Conservation (phyloP, 2,888 invertebrate species). For the Heliconius erato region DNA sequence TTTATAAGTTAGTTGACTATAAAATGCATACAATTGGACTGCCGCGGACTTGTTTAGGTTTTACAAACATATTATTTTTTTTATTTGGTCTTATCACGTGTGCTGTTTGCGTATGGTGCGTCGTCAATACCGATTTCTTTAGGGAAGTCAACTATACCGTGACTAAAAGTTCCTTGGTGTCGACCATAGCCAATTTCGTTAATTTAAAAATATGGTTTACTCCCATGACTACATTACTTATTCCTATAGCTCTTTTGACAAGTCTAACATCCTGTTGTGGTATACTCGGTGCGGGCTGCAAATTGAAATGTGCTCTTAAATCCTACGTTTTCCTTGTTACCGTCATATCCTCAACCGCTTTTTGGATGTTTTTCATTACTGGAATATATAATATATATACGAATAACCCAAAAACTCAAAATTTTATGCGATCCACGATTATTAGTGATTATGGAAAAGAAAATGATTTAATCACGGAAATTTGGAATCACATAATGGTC, state of each 20-base stretch:
- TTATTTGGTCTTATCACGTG: slow-evolving; percentile 64
- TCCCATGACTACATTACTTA: slow-evolving; percentile 69
- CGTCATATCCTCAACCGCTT: slow-evolving; percentile 60
- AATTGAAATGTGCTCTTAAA: slow-evolving; percentile 74
- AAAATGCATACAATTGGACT: slow-evolving; percentile 75
- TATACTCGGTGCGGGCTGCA: slow-evolving; percentile 75
- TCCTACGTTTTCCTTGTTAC: slow-evolving; percentile 74
- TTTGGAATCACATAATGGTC: slow-evolving; percentile 75
- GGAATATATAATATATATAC: slow-evolving; percentile 74
- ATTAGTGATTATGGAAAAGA: slow-evolving; percentile 69
- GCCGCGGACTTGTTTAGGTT: slow-evolving; percentile 78
- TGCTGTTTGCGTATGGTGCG: slow-evolving; percentile 74
- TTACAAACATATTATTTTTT: slow-evolving; percentile 74
- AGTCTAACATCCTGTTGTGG: slow-evolving; percentile 79
- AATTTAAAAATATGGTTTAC: slow-evolving; percentile 73
- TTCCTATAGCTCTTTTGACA: slow-evolving; percentile 64
- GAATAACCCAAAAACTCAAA: slow-evolving; percentile 63
- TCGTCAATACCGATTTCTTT: slow-evolving; percentile 74
- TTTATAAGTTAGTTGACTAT: slow-evolving; percentile 31
- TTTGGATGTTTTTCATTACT: slow-evolving; percentile 74
- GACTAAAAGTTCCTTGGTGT: slow-evolving; percentile 70
- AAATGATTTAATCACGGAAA: slow-evolving; percentile 69
- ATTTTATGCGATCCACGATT: slow-evolving; percentile 63
- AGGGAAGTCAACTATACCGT: slow-evolving; percentile 75
- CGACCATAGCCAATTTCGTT: slow-evolving; percentile 68